These are phyloP conservation scores for Holothuria scabra DNA, from an alignment of 53 echinoderm and acorn worm species.

Conservation along the genomic window DNA sequence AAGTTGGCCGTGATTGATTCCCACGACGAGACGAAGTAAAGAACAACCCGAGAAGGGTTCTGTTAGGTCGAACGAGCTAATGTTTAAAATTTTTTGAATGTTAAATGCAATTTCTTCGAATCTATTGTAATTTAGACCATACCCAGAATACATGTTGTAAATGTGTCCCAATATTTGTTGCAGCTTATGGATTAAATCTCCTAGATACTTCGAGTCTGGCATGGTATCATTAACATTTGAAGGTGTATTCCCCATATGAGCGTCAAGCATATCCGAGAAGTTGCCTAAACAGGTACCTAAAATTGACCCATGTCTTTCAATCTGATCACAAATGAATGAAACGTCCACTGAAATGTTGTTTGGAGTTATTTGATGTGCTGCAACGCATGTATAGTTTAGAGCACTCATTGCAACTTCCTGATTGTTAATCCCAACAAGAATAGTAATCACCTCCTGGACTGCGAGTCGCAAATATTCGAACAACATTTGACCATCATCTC, in stretches of 20 bases:
- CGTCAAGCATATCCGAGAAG: background rate
- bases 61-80: background rate
- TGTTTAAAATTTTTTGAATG: background rate
- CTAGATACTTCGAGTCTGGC: background rate
- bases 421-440: too few species aligned
- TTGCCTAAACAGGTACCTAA: slow-evolving; percentile 8
- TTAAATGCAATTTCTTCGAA: background rate
- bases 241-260: background rate
- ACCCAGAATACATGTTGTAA: slow-evolving; percentile 9
- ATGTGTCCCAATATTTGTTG: background rate
- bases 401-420: too few species aligned
- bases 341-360: background rate
- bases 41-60: slow-evolving; percentile 35
- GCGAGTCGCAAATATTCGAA: too few species aligned
- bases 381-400: too few species aligned
- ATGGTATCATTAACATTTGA: background rate
- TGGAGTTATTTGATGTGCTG: background rate
- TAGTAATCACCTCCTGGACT: too few species aligned
- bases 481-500: too few species aligned
- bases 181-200: slow-evolving; percentile 4
- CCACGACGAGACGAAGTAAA: slow-evolving; percentile 3
- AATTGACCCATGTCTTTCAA: background rate
- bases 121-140: background rate
- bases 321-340: slow-evolving; percentile 5
- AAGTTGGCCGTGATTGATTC: background rate